A percentile compares a stretch with the other conserved stretches of the same genome.
These are phyloP conservation scores for Geotria australis DNA, from an alignment of 2,797 vertebrate genomes.

Conservation along the genomic window DNA sequence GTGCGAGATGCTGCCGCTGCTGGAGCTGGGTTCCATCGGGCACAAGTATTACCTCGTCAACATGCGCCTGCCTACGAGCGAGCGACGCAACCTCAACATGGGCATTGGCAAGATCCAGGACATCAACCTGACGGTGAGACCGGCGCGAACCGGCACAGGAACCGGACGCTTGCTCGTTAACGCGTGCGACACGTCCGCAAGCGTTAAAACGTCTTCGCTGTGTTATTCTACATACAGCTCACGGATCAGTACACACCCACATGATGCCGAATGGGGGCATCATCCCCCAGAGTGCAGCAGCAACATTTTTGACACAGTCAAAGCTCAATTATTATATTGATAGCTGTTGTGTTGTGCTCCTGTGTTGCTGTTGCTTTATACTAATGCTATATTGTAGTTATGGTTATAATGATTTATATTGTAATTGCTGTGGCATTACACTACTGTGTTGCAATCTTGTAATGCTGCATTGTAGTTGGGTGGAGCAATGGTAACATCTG, in stretches of 20 bases:
- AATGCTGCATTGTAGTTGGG: no score
- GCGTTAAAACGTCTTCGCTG: not conserved
- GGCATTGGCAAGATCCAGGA: constrained; percentile 80
- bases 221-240: not conserved
- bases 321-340: no score
- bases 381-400: no score
- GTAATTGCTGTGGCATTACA: not conserved
- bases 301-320: no score
- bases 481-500: no score
- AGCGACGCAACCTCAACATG: constrained; percentile 50
- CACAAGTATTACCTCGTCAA: constrained; percentile 94
- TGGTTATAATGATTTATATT: no score
- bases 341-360: no score
- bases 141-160: not conserved
- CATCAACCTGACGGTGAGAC: constrained; percentile 49
- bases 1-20: constrained; percentile 62
- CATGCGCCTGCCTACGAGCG: constrained; percentile 59
- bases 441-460: not conserved
- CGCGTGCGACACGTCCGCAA: not conserved
- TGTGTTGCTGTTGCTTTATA: no score
- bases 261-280: no score
- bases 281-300: no score
- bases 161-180: not conserved
- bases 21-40: constrained; percentile 73
- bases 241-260: not conserved